Percentiles rank a stretch among this genome's conserved stretches.
Conservation (phyloP, 2,888 invertebrate species). For the Cryptus viduatorius region DNA sequence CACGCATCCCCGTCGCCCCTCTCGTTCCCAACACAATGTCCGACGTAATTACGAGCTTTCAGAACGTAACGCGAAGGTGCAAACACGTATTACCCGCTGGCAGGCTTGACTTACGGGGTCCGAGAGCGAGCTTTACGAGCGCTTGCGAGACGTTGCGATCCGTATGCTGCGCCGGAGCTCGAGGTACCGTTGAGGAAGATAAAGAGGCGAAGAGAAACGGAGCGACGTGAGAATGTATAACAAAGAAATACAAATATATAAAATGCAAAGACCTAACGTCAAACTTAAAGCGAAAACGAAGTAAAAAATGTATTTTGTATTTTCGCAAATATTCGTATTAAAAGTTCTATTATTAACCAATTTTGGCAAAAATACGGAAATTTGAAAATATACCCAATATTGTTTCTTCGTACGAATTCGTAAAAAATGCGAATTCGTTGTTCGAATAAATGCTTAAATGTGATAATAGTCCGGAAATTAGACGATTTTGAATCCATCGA, state of each 20-base stretch:
- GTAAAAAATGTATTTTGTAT: neutral
- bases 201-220: neutral
- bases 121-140: conserved; percentile 38
- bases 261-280: neutral
- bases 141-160: neutral
- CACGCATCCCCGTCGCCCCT: neutral
- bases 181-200: neutral
- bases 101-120: conserved; percentile 15
- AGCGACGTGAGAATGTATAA: neutral
- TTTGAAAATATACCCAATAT: too few relatives aligned
- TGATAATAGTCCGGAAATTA: too few relatives aligned
- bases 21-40: conserved; percentile 38
- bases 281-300: neutral
- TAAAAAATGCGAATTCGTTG: neutral
- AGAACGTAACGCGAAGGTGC: conserved; percentile 40
- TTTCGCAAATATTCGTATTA: neutral
- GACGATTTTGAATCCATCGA: too few relatives aligned
- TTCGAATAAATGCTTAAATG: neutral
- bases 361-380: too few relatives aligned
- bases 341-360: neutral
- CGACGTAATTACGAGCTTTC: conserved; percentile 59
- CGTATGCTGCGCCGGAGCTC: neutral
- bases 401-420: too few relatives aligned
- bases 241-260: neutral
- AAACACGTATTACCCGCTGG: conserved; percentile 41